Conservation (phyloP, 2,888 invertebrate genomes). For the Tachystola acroxantha region DNA sequence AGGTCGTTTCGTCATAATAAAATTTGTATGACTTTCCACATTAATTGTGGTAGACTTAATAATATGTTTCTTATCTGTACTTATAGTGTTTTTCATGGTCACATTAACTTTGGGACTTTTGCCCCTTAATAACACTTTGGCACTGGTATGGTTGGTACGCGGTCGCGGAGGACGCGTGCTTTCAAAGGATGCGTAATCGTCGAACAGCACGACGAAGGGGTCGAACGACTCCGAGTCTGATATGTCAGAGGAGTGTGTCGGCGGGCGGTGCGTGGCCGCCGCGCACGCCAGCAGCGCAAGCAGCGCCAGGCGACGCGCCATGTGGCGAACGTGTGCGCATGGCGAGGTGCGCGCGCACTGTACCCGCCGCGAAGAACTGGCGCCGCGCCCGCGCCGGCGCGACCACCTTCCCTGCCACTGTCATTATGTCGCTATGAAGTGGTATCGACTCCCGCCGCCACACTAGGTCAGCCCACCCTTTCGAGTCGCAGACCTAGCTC, state of each 20-base stretch:
- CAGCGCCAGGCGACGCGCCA: conserved; percentile 77
- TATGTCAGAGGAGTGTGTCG: conserved; percentile 26
- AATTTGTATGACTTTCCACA: conserved; percentile 67
- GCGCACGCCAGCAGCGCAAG: conserved; percentile 63
- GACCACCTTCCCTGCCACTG: conserved; percentile 61
- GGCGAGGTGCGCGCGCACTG: conserved; percentile 75
- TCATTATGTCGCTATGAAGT: conserved; percentile 38
- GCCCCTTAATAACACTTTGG: conserved; percentile 56
- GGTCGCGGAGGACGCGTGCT: conserved; percentile 36
- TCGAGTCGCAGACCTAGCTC: conserved; percentile 17
- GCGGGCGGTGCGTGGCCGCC: conserved; percentile 48
- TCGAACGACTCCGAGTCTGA: conserved; percentile 54
- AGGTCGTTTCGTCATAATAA: conserved; percentile 55
- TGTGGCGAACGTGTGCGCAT: conserved; percentile 71
- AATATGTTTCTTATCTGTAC: conserved; percentile 47
- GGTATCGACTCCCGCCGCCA: conserved; percentile 55
- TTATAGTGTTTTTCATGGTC: conserved; percentile 47
- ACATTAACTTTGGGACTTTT: conserved; percentile 55
- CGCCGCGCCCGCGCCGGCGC: conserved; percentile 29
- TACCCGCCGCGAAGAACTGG: conserved; percentile 41
- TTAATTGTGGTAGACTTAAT: conserved; percentile 65
- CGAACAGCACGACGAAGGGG: conserved; percentile 50
- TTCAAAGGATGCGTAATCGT: conserved; percentile 57
- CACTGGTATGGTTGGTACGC: conserved; percentile 36
- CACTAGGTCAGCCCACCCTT: conserved; percentile 58